These are phyloP conservation scores for Agrotis clavis DNA, from an alignment of 2,888 invertebrate species.

Conservation along the genomic window DNA sequence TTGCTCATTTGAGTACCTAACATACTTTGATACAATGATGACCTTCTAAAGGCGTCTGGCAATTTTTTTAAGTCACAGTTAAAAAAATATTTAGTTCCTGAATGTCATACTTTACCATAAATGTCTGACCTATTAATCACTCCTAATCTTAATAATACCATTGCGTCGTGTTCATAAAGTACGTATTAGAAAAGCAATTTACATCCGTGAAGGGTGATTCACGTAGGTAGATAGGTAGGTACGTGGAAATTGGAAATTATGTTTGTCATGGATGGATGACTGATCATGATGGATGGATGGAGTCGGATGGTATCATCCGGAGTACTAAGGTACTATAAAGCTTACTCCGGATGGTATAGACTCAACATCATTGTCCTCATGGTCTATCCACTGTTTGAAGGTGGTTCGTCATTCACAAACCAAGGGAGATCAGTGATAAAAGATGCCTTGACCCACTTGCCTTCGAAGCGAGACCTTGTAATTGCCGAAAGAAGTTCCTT, in stretches of 20 bases:
- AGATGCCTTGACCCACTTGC: slow-evolving; percentile 52
- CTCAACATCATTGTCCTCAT: neutral
- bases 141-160: neutral
- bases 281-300: too few species aligned
- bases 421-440: slow-evolving; percentile 49
- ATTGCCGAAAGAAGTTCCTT: slow-evolving; percentile 49
- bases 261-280: neutral
- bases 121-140: neutral
- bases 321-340: too few species aligned
- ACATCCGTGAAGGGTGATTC: slow-evolving; percentile 4
- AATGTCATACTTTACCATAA: slow-evolving; percentile 9
- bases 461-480: slow-evolving; percentile 43
- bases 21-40: slow-evolving; percentile 7
- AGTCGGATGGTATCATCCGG: too few species aligned
- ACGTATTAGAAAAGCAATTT: too few species aligned
- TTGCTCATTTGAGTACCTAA: slow-evolving; percentile 9
- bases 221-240: too few species aligned
- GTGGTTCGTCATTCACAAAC: slow-evolving; percentile 42
- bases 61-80: slow-evolving; percentile 24
- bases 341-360: neutral
- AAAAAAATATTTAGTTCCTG: neutral
- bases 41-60: slow-evolving; percentile 8
- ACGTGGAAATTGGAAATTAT: neutral
- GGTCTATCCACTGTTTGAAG: slow-evolving; percentile 13
- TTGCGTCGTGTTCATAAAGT: neutral